Percentiles rank a stretch among this genome's conserved stretches.
These are phyloP conservation scores for Sesamia inferens DNA, from an alignment of 2,888 invertebrate species.

Conservation along the genomic window DNA sequence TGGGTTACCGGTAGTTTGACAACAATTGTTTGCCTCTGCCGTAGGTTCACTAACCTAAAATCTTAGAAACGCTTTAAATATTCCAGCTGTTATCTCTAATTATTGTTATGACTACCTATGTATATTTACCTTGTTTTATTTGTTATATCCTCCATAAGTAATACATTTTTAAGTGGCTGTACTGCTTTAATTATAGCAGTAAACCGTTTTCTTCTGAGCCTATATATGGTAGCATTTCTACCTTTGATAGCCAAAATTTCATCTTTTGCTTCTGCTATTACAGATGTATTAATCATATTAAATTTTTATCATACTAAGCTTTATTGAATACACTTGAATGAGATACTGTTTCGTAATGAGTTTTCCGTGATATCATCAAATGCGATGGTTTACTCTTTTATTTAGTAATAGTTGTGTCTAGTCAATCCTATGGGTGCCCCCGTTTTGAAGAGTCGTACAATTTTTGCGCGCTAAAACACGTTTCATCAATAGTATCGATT, in stretches of 20 bases:
- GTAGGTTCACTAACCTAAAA: constrained; percentile 72
- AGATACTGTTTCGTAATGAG: constrained; percentile 40
- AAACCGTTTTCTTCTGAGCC: not conserved
- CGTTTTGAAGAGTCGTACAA: constrained; percentile 55
- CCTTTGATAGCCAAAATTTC: not conserved
- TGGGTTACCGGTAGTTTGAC: constrained; percentile 64
- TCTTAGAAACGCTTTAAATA: constrained; percentile 65
- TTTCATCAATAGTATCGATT: constrained; percentile 51
- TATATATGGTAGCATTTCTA: not conserved
- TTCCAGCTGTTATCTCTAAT: constrained; percentile 51
- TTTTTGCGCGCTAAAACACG: constrained; percentile 62
- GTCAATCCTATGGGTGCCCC: constrained; percentile 56
- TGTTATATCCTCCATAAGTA: constrained; percentile 1
- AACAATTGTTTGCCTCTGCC: constrained; percentile 67
- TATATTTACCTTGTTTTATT: constrained; percentile 27
- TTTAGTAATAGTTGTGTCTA: constrained; percentile 55
- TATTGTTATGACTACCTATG: constrained; percentile 25
- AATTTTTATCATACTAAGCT: not conserved
- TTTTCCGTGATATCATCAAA: constrained; percentile 52
- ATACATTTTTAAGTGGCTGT: not conserved
- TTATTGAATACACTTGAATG: constrained; percentile 17
- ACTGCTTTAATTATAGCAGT: not conserved
- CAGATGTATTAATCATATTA: not conserved
- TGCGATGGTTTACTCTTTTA: constrained; percentile 45
- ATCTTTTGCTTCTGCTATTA: not conserved